Evolutionary conservation across 2,888 invertebrate species (phyloP).

Genomic region (Dolomedes plantarius): DNA sequence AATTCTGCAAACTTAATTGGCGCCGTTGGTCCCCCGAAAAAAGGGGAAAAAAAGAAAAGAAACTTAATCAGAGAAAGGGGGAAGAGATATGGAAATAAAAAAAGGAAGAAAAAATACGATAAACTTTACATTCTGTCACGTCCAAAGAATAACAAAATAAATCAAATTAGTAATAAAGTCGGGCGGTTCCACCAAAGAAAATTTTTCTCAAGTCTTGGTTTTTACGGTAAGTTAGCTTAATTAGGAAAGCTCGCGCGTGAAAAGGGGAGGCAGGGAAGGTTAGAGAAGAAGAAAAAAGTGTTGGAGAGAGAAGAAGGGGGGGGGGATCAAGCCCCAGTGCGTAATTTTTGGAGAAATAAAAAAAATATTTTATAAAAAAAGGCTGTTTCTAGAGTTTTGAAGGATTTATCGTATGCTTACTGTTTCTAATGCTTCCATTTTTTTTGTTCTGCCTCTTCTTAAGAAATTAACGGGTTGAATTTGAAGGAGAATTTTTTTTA

Average conservation of each 20-base stretch:
- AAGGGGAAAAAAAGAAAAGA: constrained; percentile 24
- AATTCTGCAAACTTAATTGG: constrained; percentile 54
- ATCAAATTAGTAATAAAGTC: constrained; percentile 69
- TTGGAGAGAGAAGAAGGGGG: neutral
- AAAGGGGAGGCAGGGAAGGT: neutral
- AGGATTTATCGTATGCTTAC: constrained; percentile 20
- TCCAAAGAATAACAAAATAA: constrained; percentile 63
- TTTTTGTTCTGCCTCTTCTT: neutral
- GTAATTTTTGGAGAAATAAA: neutral
- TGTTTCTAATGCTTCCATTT: constrained; percentile 34
- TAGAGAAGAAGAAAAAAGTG: neutral
- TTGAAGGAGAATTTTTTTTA: neutral
- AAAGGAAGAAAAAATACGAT: constrained; percentile 26
- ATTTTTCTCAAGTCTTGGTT: constrained; percentile 14
- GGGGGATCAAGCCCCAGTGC: constrained; percentile 1
- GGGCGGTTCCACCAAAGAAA: neutral
- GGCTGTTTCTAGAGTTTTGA: neutral
- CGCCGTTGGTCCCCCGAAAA: constrained; percentile 23
- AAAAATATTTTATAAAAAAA: neutral
- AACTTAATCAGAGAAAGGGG: constrained; percentile 42
- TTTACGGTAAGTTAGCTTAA: constrained; percentile 7
- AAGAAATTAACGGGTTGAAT: constrained; percentile 12
- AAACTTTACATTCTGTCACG: constrained; percentile 56
- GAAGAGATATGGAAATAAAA: neutral
- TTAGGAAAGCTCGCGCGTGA: neutral